Evolutionary conservation across 2,797 vertebrate species (phyloP).

Genomic region (Xerus rutilus): DNA sequence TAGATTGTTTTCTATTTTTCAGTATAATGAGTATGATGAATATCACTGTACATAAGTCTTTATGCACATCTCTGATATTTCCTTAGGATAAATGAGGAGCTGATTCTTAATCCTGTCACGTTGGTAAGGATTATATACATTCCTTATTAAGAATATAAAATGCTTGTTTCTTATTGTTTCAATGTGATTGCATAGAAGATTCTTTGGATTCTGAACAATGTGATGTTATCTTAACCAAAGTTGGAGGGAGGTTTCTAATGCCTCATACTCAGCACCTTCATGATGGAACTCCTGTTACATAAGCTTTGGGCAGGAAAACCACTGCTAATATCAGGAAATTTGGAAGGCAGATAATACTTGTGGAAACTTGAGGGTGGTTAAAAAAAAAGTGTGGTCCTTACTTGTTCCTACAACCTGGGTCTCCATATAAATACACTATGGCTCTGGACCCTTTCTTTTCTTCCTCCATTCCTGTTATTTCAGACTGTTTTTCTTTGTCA

Average conservation of each 20-base stretch:
- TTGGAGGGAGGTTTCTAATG: conserved; percentile 74
- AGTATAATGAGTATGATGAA: conserved; percentile 85
- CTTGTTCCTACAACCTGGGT: conserved; percentile 66
- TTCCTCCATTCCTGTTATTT: conserved; percentile 68
- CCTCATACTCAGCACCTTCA: conserved; percentile 70
- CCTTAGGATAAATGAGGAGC: conserved; percentile 86
- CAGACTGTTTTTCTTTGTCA: conserved; percentile 63
- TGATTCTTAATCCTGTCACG: conserved; percentile 86
- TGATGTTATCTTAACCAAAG: conserved; percentile 69
- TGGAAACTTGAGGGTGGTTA: conserved; percentile 68
- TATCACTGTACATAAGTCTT: conserved; percentile 86
- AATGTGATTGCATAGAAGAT: conserved; percentile 82
- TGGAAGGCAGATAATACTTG: conserved; percentile 67
- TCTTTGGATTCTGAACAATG: conserved; percentile 80
- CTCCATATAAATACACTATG: conserved; percentile 60
- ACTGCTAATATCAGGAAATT: conserved; percentile 57
- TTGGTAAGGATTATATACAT: conserved; percentile 86
- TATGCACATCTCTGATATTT: conserved; percentile 86
- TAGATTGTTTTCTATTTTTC: conserved; percentile 86
- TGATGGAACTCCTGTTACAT: conserved; percentile 62
- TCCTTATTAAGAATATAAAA: conserved; percentile 85
- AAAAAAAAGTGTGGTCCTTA: conserved; percentile 55
- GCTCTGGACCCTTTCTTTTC: conserved; percentile 58
- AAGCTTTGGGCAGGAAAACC: conserved; percentile 68
- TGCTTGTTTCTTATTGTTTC: conserved; percentile 85